phyloP scores from a whole-genome alignment of 2,888 invertebrate genomes.

The Yponomeuta plumbellus region DNA sequence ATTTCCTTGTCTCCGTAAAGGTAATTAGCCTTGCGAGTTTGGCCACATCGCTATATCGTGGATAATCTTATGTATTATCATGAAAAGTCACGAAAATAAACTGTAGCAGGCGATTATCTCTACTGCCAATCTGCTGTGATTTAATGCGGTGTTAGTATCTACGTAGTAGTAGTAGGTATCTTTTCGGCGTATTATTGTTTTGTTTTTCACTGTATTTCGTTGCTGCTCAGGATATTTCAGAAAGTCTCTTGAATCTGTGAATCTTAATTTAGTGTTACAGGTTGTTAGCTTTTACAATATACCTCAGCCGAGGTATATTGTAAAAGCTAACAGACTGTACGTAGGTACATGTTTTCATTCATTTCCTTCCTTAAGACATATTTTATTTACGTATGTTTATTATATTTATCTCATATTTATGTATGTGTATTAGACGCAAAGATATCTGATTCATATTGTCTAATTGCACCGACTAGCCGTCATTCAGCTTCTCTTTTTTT shows the following conservation, averaged over 20 bases:
- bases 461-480: too few species aligned
- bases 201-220: not conserved
- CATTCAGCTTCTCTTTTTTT: too few species aligned
- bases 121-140: not conserved
- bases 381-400: too few species aligned
- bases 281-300: too few species aligned
- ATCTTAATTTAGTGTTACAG: too few species aligned
- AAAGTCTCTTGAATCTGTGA: not conserved
- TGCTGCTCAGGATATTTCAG: not conserved
- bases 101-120: not conserved
- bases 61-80: constrained; percentile 9
- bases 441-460: too few species aligned
- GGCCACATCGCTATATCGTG: not conserved
- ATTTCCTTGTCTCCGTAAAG: not conserved
- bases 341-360: too few species aligned
- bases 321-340: too few species aligned
- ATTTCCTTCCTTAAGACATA: too few species aligned
- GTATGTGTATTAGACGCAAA: too few species aligned
- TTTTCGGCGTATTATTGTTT: not conserved
- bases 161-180: not conserved
- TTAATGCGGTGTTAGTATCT: not conserved
- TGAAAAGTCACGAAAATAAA: constrained; percentile 1
- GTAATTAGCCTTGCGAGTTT: constrained; percentile 6
- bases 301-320: too few species aligned
- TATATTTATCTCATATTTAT: too few species aligned